Evolutionary conservation across 2,888 invertebrate genomes (phyloP).

Genomic region (Podabrus alpinus): DNA sequence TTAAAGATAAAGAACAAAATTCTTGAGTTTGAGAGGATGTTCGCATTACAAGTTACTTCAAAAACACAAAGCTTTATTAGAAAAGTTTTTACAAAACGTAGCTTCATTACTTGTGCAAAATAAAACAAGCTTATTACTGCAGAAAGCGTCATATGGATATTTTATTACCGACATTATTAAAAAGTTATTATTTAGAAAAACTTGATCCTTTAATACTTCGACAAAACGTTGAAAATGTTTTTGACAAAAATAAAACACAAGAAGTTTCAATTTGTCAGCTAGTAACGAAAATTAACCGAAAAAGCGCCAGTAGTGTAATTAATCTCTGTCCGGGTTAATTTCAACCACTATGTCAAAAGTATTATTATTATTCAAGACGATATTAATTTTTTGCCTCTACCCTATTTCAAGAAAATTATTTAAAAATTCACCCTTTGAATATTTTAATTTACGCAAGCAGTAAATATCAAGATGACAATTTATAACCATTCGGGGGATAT

Average conservation of each 20-base stretch:
- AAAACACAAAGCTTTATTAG: conserved; percentile 15
- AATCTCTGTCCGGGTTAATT: conserved; percentile 28
- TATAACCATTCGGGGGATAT: conserved; percentile 18
- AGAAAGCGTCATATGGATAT: background rate
- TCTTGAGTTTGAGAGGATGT: background rate
- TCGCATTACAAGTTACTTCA: conserved; percentile 1
- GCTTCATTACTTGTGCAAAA: conserved; percentile 11
- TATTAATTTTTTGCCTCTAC: conserved; percentile 26
- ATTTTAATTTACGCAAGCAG: conserved; percentile 21
- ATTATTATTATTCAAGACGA: conserved; percentile 29
- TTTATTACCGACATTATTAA: background rate
- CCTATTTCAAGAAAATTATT: conserved; percentile 25
- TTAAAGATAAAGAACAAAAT: conserved; percentile 8
- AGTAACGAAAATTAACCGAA: conserved; percentile 27
- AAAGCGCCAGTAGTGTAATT: conserved; percentile 27
- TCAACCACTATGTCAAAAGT: conserved; percentile 24
- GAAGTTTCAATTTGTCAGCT: conserved; percentile 28
- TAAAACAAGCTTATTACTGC: conserved; percentile 3
- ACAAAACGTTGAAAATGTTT: background rate
- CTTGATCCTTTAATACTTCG: background rate
- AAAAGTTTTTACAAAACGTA: conserved; percentile 12
- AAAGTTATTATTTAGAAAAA: background rate
- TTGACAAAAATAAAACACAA: conserved; percentile 14
- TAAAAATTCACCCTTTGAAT: conserved; percentile 23
- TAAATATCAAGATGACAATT: conserved; percentile 24